Percentiles rank a stretch among this genome's conserved stretches.
Conservation (phyloP, 2,113 vertebrate species). For the Rhinopomastus cyanomelas region DNA sequence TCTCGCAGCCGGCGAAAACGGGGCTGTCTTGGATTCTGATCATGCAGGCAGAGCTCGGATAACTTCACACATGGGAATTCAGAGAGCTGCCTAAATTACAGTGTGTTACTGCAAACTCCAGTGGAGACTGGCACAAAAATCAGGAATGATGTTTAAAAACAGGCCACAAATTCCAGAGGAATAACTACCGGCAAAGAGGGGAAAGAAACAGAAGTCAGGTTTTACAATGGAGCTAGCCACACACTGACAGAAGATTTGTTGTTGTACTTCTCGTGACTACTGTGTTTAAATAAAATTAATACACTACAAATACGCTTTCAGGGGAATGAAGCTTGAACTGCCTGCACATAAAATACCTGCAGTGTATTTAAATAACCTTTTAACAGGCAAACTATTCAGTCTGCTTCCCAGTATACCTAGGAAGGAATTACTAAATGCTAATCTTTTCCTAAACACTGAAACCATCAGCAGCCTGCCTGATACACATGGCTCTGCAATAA, state of each 20-base stretch:
- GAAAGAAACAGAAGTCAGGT: background rate
- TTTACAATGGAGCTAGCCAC: background rate
- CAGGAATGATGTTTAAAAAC: slow-evolving; percentile 36
- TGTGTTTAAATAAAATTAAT: background rate
- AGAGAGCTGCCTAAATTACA: slow-evolving; percentile 51
- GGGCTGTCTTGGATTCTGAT: slow-evolving; percentile 43
- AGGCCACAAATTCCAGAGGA: slow-evolving; percentile 37
- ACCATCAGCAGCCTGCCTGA: background rate
- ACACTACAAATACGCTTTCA: background rate
- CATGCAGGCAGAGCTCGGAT: slow-evolving; percentile 17
- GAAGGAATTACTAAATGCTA: background rate
- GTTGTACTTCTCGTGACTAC: background rate
- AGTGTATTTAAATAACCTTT: slow-evolving; percentile 8
- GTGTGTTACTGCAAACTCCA: slow-evolving; percentile 49
- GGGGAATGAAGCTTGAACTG: background rate
- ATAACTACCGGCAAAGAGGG: background rate
- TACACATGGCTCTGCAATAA: background rate
- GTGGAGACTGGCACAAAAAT: slow-evolving; percentile 37
- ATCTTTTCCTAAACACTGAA: slow-evolving; percentile 15
- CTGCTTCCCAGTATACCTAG: background rate
- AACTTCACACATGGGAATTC: slow-evolving; percentile 45
- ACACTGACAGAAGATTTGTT: slow-evolving; percentile 1
- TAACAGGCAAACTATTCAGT: background rate
- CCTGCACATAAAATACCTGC: background rate
- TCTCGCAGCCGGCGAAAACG: slow-evolving; percentile 5